Evolutionary conservation across 1,140 invertebrate genomes (phyloP), one percentile per base, ranked within the genome.

Genomic region (Coboldia fuscipes): DNA sequence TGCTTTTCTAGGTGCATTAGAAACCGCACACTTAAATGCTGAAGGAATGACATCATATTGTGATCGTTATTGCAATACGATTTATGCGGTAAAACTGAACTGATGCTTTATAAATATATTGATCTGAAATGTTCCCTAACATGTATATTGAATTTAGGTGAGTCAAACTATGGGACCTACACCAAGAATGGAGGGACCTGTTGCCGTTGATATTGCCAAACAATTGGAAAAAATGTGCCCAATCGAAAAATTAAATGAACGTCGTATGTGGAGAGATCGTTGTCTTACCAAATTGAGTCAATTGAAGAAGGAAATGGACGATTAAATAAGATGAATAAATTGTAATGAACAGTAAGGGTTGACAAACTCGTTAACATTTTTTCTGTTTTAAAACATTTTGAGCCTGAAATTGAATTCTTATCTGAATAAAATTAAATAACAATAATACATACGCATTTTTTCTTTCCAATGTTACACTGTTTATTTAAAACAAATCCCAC

Each of bases 1-100:
- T 51, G 89, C 89, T 4, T 96, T 96, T 52, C 61, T 94, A 14
- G 93, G 93, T 16, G 76, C 86, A 2, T 63, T 96, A 33, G 88
- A 97, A 63, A 90, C 88, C 0, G 81, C 83, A 15, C 89, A 94
- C 60, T 63, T 97, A 16, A 97, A 97, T 61, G 88, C 89, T 18
- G 77, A 89, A 60, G 89, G 88, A 66, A 68, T 67, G 57, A 53
- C 54, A 24, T 64, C 52, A 35, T 66, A 56, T 23, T 54, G 48
- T 30, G 51, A 56, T 22, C 49, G 75, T 23, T 94, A 93, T 47
- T 65, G 65, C 0, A 70, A 83, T 16, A 77, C 74, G 1, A 88
- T 88, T 31, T 69, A 78, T 45, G 63, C 63, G 20, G 78, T 85
- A 0, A 75, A 75, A 7, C 22, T 23, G 6, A 7, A 23, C 12